Evolutionary conservation across 92 coral and sea anemone species (phyloP), one percentile per base, ranked within the genome.

Genomic region (Porites rus): DNA sequence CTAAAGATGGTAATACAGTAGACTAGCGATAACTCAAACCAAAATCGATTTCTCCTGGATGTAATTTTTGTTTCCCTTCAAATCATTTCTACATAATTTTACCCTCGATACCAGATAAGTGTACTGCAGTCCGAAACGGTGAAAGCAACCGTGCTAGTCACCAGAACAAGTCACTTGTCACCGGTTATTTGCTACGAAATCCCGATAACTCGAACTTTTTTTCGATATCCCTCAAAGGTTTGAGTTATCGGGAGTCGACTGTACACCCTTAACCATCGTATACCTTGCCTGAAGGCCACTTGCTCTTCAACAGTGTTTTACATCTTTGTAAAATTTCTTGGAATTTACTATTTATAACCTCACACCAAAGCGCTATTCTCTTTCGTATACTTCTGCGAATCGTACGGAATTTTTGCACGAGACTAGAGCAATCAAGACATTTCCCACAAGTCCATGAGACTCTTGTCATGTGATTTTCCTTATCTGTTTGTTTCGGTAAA

Each of bases 251-350:
- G 16, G 16, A 56, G 16, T 10, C 11, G 14, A 10, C 11, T 56
- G 3, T 56, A 56, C 61, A 56, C 4, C 61, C 16, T 56, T 5
- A 8, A 10, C 61, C 61, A 2, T 10, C 61, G 11, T 10, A 16
- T 85, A 85, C 88, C 88, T 85, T 85, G 10, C 76, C 88, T 2
- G 83, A 85, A 14, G 88, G 83, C 83, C 25, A 66, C 54, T 77
- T 76, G 5, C 20, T 77, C 60, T 85, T 76, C 88, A 77, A 85
- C 20, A 25, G 8, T 11, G 68, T 31, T n/a, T 43, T 76, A 20
- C 46, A 38, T 76, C 88, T 85, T 8, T 67, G 66, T 43, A 14
- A 52, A n/a, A 18, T 56, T 54, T 85, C 88, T 14, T 69, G 69
- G 31, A 76, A 19, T 46, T 85, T 76, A 25, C 79, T 46, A 11